Percentiles rank a stretch among this genome's conserved stretches.
Conservation (phyloP, 2,113 vertebrate genomes). For the Aegithalos caudatus region DNA sequence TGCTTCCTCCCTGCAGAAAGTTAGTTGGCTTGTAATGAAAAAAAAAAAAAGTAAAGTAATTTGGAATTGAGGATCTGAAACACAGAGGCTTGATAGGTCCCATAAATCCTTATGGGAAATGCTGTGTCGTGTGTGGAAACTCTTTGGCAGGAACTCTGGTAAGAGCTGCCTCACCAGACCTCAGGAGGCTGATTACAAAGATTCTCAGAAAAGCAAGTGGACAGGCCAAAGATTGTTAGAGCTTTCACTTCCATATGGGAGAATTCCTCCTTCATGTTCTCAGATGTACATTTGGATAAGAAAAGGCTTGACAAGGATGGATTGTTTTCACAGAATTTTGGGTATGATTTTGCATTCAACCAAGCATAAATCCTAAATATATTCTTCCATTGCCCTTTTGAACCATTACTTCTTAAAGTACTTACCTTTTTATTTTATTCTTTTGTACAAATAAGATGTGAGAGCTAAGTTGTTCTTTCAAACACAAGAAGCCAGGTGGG, state of each 20-base stretch:
- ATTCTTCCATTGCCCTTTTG: background rate
- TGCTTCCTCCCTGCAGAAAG: background rate
- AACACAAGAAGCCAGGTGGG: background rate
- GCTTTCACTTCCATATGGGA: background rate
- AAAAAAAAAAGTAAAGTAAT: background rate
- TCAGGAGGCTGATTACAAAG: background rate
- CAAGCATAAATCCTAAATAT: background rate
- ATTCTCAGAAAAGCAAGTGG: constrained; percentile 13
- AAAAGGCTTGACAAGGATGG: background rate
- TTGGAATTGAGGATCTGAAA: background rate
- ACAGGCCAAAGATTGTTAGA: background rate
- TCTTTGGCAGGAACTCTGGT: background rate
- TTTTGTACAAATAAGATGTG: background rate
- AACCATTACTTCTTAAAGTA: background rate
- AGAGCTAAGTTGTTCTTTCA: background rate
- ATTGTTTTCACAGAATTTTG: background rate
- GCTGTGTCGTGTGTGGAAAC: background rate
- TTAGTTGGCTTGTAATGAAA: background rate
- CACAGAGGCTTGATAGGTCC: background rate
- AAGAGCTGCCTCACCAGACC: background rate
- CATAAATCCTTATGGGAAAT: constrained; percentile 31
- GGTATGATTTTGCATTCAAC: background rate
- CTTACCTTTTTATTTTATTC: background rate
- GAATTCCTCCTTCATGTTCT: background rate
- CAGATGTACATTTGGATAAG: background rate